These are phyloP conservation scores for Aphodius granarius DNA, from an alignment of 2,888 invertebrate species.

Conservation along the genomic window DNA sequence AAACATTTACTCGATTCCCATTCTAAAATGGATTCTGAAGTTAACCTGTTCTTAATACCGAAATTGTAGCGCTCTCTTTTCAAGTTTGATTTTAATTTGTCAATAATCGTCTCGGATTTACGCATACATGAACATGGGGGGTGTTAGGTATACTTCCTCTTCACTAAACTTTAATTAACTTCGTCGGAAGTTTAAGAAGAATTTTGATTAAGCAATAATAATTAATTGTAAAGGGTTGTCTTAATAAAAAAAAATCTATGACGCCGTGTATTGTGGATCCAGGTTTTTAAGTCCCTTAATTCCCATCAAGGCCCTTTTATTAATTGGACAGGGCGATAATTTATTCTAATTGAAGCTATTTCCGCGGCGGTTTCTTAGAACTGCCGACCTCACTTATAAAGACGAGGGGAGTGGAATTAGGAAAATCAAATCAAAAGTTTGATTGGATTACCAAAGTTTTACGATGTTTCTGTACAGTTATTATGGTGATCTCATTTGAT, in stretches of 20 bases:
- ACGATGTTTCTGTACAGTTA: not conserved
- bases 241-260: not conserved
- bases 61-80: not conserved
- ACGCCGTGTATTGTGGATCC: not conserved
- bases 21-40: not conserved
- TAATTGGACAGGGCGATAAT: not conserved
- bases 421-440: not conserved
- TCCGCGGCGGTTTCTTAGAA: not conserved
- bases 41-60: not conserved
- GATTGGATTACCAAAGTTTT: not conserved
- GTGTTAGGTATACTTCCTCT: conserved; percentile 1
- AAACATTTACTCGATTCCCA: not conserved
- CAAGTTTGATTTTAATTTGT: not conserved
- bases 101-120: not conserved
- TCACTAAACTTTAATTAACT: conserved; percentile 6
- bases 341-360: not conserved
- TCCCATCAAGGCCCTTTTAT: not conserved
- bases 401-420: not conserved
- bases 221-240: conserved; percentile 15
- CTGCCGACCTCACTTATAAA: not conserved
- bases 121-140: not conserved
- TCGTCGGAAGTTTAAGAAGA: conserved; percentile 11
- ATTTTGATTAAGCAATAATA: conserved; percentile 28
- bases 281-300: not conserved
- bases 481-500: not conserved